Evolutionary conservation across 2,113 vertebrate species (phyloP), one percentile per base, ranked within the genome.

Genomic region (Coptodon rendalli): DNA sequence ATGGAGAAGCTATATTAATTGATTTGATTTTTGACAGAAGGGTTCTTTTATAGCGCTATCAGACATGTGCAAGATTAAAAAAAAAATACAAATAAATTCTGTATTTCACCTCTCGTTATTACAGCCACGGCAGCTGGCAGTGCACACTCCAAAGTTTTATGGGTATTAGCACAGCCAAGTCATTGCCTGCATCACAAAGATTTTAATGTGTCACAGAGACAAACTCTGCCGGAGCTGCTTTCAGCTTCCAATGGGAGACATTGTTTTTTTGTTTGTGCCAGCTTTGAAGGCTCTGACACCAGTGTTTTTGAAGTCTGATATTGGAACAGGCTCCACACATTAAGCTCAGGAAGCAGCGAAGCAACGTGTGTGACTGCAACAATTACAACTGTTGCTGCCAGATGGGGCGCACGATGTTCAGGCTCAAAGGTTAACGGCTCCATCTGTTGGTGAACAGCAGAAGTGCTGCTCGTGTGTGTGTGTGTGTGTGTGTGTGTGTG

Each of bases 391-490:
- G 54, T 36, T 66, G 59, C 84, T 48, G 56, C 82, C 89, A 84
- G 81, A 87, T 56, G 82, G 87, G 40, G 50, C 56, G 29, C 73
- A 81, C 16, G 0, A 54, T 61, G 54, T 81, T 71, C 22, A 71
- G 34, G 87, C 84, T 6, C 71, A 89, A 93, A 93, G 93, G 91
- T 94, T 88, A 88, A 93, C 81, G 81, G 93, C 94, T 80, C 96
- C 95, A 95, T 95, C 96, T 96, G 94, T 94, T 92, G 95, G 94
- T 86, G 22, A 38, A 9, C 4, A 11, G 71, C 40, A 78, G 90
- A 87, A 94, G 61, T 91, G 82, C 86, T 53, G 76, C 52, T 29
- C 9, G 2, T 3, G n/a, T 56, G 9, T 11, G 8, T 61, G 2
- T 59, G 7, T 6, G 3, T 56, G 40, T 86, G 14, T 80, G 36